These are phyloP conservation scores for Montipora efflorescens DNA, from an alignment of 64 coral and sea anemone species.

Conservation along the genomic window DNA sequence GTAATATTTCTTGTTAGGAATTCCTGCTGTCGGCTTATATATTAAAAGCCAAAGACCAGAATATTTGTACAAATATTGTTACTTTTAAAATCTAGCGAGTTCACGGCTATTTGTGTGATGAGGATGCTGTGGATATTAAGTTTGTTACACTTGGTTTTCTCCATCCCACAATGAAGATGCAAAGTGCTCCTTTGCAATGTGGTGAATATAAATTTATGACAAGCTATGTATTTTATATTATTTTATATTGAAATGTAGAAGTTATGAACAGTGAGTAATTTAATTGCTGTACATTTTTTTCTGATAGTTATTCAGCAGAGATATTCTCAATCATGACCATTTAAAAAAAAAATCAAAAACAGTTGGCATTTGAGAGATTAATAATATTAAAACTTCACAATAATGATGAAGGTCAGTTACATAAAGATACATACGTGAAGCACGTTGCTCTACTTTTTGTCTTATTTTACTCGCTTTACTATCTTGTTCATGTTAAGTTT, in stretches of 20 bases:
- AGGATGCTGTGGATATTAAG: slow-evolving; percentile 12
- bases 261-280: slow-evolving; percentile 53
- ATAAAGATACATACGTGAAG: neutral
- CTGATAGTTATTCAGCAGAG: slow-evolving; percentile 5
- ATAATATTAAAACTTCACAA: neutral
- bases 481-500: slow-evolving; percentile 3
- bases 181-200: slow-evolving; percentile 38
- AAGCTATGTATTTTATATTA: slow-evolving; percentile 64
- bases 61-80: slow-evolving; percentile 28
- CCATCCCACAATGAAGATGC: slow-evolving; percentile 8
- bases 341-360: neutral
- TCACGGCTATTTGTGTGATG: neutral
- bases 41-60: slow-evolving; percentile 7
- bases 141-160: slow-evolving; percentile 8
- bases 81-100: neutral
- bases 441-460: neutral
- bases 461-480: neutral
- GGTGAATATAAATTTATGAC: slow-evolving; percentile 55
- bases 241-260: slow-evolving; percentile 62
- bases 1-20: slow-evolving; percentile 52
- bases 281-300: slow-evolving; percentile 53
- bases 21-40: neutral
- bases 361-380: neutral
- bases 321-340: neutral
- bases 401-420: neutral